Evolutionary conservation across 1,140 invertebrate species (phyloP).

Genomic region (Eubasilissa regina): DNA sequence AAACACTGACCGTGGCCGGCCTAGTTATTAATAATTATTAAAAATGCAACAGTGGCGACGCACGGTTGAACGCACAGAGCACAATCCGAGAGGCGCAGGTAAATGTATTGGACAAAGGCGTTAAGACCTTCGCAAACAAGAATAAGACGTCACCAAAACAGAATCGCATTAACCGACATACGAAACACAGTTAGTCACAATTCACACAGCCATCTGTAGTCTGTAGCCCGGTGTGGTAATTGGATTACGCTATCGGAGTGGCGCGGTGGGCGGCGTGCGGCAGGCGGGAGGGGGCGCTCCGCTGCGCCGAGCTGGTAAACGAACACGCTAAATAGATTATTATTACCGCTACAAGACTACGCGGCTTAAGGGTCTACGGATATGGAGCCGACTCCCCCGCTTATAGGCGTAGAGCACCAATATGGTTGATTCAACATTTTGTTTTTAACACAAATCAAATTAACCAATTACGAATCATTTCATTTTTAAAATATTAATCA

Average conservation of each 20-base stretch:
- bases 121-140: background rate
- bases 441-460: too few relatives aligned
- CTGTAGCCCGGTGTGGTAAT: slow-evolving; percentile 8
- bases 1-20: too few relatives aligned
- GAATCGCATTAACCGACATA: slow-evolving; percentile 28
- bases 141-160: background rate
- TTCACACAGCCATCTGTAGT: slow-evolving; percentile 1
- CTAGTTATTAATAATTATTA: too few relatives aligned
- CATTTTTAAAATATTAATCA: too few relatives aligned
- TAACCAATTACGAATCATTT: too few relatives aligned
- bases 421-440: background rate
- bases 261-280: slow-evolving; percentile 4
- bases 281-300: too few relatives aligned
- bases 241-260: background rate
- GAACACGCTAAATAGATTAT: slow-evolving; percentile 51
- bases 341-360: slow-evolving; percentile 40
- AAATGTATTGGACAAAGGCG: too few relatives aligned
- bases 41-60: too few relatives aligned
- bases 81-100: too few relatives aligned
- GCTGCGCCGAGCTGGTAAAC: slow-evolving; percentile 43
- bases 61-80: too few relatives aligned
- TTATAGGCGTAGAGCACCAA: background rate
- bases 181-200: slow-evolving; percentile 32
- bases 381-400: background rate
- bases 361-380: slow-evolving; percentile 19